phyloP scores from a whole-genome alignment of 2,888 invertebrate genomes.

The Lochmaea crataegi region DNA sequence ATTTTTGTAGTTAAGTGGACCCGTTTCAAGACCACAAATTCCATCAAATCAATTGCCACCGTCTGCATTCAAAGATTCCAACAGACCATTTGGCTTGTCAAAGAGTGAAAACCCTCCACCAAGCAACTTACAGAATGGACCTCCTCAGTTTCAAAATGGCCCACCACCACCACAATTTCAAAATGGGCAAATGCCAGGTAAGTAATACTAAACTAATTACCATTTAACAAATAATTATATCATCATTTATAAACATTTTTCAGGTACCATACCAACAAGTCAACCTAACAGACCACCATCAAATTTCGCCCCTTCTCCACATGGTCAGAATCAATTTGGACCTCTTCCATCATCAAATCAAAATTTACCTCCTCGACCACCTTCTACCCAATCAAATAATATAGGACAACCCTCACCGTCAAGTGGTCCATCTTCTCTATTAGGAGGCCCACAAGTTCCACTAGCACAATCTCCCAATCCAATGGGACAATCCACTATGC shows the following conservation, averaged over 20 bases:
- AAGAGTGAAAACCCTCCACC: conserved; percentile 30
- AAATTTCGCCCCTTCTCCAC: conserved; percentile 47
- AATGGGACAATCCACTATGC: conserved; percentile 21
- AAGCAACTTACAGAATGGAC: conserved; percentile 41
- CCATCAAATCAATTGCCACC: conserved; percentile 51
- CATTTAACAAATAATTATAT: neutral
- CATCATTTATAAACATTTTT: conserved; percentile 31
- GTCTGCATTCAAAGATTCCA: conserved; percentile 12
- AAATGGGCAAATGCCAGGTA: conserved; percentile 43
- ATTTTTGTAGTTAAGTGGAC: conserved; percentile 23
- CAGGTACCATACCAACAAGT: conserved; percentile 35
- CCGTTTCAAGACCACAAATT: conserved; percentile 39
- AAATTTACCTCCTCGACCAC: conserved; percentile 26
- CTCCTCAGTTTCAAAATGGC: conserved; percentile 46
- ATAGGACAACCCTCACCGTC: conserved; percentile 19
- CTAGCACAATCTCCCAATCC: neutral
- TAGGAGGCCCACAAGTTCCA: neutral
- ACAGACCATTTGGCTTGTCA: conserved; percentile 29
- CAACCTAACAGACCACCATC: conserved; percentile 51
- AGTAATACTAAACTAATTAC: neutral
- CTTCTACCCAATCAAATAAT: conserved; percentile 14
- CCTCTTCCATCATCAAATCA: conserved; percentile 26
- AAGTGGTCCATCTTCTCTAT: conserved; percentile 13
- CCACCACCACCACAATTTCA: conserved; percentile 44
- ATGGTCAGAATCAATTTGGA: conserved; percentile 54